Evolutionary conservation across 2,797 vertebrate genomes (phyloP).

Genomic region (Jordanella pulchra): DNA sequence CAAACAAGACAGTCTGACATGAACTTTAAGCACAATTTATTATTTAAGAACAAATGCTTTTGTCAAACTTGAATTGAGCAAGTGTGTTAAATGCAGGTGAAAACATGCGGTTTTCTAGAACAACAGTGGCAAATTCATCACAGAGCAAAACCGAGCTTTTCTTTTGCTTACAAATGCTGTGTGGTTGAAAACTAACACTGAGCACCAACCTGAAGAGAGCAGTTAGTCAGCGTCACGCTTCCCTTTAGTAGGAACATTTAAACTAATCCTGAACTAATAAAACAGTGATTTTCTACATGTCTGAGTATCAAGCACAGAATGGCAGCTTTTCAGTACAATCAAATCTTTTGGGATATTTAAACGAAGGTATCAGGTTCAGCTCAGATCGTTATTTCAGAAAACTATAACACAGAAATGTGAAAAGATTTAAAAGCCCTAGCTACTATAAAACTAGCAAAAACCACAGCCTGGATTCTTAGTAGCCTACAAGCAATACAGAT

Average conservation of each 20-base stretch:
- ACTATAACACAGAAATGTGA: not conserved
- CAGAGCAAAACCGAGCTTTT: not conserved
- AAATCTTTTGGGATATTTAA: not conserved
- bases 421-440: not conserved
- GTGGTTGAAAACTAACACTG: not conserved
- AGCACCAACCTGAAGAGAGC: too few relatives aligned
- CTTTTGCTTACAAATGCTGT: not conserved
- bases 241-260: not conserved
- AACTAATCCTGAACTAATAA: not conserved
- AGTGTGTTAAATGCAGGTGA: too few relatives aligned
- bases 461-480: not conserved
- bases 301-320: not conserved
- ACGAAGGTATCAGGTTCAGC: not conserved
- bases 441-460: not conserved
- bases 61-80: not conserved
- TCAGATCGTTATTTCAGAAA: not conserved
- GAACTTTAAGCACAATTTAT: not conserved
- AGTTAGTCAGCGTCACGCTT: not conserved
- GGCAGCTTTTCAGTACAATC: not conserved
- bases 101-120: not conserved
- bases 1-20: conserved; percentile 12
- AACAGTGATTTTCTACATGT: not conserved
- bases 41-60: too few relatives aligned
- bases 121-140: not conserved
- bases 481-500: not conserved